Evolutionary conservation across 2,888 invertebrate species (phyloP).

Genomic region (Nymphalis urticae): DNA sequence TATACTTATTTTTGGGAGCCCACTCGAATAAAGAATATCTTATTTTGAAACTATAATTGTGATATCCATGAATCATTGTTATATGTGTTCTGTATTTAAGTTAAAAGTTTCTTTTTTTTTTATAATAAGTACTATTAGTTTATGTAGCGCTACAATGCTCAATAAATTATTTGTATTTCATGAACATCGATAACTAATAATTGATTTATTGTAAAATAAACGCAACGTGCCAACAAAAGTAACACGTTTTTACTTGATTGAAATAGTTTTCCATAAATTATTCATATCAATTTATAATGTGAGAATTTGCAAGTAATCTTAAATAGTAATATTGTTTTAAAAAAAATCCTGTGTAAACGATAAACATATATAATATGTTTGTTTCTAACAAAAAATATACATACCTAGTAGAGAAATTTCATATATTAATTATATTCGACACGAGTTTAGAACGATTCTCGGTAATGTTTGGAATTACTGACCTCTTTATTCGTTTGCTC

Average conservation of each 20-base stretch:
- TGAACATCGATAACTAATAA: no score
- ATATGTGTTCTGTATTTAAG: no score
- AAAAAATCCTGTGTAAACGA: not conserved
- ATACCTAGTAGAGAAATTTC: conserved; percentile 33
- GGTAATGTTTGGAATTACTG: conserved; percentile 64
- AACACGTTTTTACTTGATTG: conserved; percentile 15
- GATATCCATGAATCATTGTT: no score
- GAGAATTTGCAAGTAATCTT: conserved; percentile 52
- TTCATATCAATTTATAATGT: conserved; percentile 68
- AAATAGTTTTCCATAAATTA: conserved; percentile 50
- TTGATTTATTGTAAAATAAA: not conserved
- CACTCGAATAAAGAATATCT: no score
- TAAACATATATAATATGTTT: not conserved
- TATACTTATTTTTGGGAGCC: no score
- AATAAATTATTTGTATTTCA: no score
- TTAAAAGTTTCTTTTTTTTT: no score
- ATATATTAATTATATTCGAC: conserved; percentile 58
- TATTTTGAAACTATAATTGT: no score
- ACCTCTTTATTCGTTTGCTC: conserved; percentile 81
- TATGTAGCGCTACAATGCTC: no score
- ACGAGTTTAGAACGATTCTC: conserved; percentile 59
- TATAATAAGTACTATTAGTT: no score
- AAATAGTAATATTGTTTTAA: no score
- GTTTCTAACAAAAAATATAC: not conserved
- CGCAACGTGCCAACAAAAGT: not conserved